Base-by-base conservation (phyloP, 1,140 invertebrate genomes). In the Ruditapes philippinarum region DNA sequence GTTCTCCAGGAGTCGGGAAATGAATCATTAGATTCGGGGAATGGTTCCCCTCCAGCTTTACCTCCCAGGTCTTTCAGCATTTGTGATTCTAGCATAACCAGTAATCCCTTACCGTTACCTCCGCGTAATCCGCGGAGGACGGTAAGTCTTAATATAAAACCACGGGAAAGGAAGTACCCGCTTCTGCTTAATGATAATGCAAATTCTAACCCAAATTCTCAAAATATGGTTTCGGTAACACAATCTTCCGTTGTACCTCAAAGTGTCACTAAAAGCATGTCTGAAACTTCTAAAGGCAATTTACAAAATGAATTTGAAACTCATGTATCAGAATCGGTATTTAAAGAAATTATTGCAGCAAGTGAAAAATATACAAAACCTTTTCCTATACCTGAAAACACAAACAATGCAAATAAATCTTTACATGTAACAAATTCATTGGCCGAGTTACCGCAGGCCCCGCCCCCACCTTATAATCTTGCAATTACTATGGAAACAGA, bases 81-180 rank as follows among this genome's bases (percentile, higher is more conserved):
- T 57, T 91, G 90, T 90, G 90, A 88, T 74, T 90, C 62, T 82
- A 62, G 73, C 84, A 78, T 84, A 90, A 78, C 40, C 49, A 74
- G 78, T 62, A 93, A 95, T 84, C 90, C 91, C 68, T 91, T 93
- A 28, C 98, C 98, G 0, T 94, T 99, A 88, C 98, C 98, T 0
- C 98, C 98, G 0, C 96, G 98, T 91, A 98, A 98, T 93, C 96
- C 97, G 70, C 97, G 97, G 38, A 97, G 97, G 92, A 94, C 97
- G 19, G 97, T 97, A 82, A 96, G 97, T 0, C 78, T 93, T 31
- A 97, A 96, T 87, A 92, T 93, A 31, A 97, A 97, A 91, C 97
- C 98, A 1, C 96, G 98, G 42, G 98, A 98, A 80, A 96, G 98
- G 62, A 98, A 98, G 95, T 97, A 98, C 96, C 98, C 98, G 0